Conservation (phyloP, 1,140 invertebrate species). For the Trichonephila inaurata region DNA sequence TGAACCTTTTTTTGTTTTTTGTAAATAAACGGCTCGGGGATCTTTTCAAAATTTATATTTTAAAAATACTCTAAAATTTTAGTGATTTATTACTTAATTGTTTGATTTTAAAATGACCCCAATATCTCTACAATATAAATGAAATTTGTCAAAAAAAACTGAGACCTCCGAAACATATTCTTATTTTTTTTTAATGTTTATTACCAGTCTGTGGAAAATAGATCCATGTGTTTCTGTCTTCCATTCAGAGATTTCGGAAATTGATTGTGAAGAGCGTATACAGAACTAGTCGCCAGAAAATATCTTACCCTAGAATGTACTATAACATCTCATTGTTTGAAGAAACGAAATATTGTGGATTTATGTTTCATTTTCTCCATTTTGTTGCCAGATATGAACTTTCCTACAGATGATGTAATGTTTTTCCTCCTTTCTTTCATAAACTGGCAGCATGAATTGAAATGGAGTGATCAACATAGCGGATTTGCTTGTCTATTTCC, state of each 20-base stretch:
- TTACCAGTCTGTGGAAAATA: neutral
- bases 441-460: no score
- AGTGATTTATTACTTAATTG: no score
- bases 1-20: no score
- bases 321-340: neutral
- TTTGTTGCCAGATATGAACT: neutral
- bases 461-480: no score
- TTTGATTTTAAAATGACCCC: neutral
- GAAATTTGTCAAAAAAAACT: neutral
- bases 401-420: no score
- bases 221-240: constrained; percentile 46
- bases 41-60: no score
- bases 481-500: no score
- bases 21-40: no score
- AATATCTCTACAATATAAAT: neutral
- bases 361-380: no score
- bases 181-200: neutral
- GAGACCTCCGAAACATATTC: neutral
- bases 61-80: no score
- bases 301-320: neutral
- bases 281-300: neutral
- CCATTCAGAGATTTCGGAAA: constrained; percentile 31
- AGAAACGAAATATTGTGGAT: neutral
- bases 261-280: neutral
- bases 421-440: neutral